A percentile compares a stretch with the other conserved stretches of the same genome.
phyloP scores from a whole-genome alignment of 2,113 vertebrate species.

The Anoplopoma fimbria region DNA sequence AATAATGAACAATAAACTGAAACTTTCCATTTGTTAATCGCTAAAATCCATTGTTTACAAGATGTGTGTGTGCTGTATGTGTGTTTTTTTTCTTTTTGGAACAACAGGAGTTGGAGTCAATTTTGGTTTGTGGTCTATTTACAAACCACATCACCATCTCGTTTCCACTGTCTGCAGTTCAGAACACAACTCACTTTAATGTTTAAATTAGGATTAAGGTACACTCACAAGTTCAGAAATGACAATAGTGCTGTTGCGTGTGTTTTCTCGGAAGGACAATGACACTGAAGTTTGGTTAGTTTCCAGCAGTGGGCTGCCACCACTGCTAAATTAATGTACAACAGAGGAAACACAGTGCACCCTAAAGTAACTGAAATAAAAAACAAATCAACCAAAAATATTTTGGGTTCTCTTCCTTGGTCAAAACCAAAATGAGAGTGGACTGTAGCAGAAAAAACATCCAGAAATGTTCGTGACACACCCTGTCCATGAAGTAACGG shows the following conservation, averaged over 20 bases:
- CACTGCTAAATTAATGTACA: not conserved
- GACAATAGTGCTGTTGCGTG: not conserved
- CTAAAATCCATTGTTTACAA: constrained; percentile 36
- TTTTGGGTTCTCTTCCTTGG: constrained; percentile 30
- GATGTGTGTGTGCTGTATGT: constrained; percentile 31
- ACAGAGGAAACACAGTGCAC: constrained; percentile 29
- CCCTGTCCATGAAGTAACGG: constrained; percentile 41
- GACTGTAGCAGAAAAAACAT: constrained; percentile 28
- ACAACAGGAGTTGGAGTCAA: constrained; percentile 32
- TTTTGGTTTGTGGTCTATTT: constrained; percentile 56
- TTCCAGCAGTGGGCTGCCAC: constrained; percentile 10
- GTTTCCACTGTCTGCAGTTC: constrained; percentile 31
- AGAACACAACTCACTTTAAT: constrained; percentile 22
- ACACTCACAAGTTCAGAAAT: not conserved
- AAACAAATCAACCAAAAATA: constrained; percentile 54
- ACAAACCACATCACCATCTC: constrained; percentile 36
- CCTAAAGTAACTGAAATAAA: constrained; percentile 32
- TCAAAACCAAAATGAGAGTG: constrained; percentile 72
- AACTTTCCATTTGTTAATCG: constrained; percentile 42
- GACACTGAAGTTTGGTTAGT: not conserved
- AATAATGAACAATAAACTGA: constrained; percentile 7
- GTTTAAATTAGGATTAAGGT: constrained; percentile 32
- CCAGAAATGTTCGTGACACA: constrained; percentile 46
- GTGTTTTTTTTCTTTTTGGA: constrained; percentile 29
- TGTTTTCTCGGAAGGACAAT: constrained; percentile 6